Evolutionary conservation across 2,797 vertebrate species (phyloP), one percentile per base, ranked within the genome.

Genomic region (Diplodus puntazzo): DNA sequence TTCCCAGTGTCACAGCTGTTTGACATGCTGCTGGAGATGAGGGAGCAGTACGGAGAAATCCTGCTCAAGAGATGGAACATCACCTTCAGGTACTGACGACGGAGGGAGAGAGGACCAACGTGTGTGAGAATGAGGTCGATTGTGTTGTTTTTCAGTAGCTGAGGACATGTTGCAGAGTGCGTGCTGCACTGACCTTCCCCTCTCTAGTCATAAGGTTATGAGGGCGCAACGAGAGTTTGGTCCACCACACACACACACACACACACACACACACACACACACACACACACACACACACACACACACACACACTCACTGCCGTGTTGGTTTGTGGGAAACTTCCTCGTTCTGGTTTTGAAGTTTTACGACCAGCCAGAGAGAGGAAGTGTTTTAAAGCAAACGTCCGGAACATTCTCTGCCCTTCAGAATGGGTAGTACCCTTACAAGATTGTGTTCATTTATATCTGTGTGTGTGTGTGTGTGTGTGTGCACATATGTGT

Each of bases 1-100:
- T 99, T 99, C 93, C 97, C 96, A 0, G 97, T 99, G 78, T 97
- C 97, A 43, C 98, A 99, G 83, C 94, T 99, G 78, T 99, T 99
- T n/a, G 98, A 99, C 89, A 96, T 99, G 97, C 93, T 99, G 55
- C 89, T 99, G 91, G 98, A 99, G 93, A 97, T 99, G 91, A 95
- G 97, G 83, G 98, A 99, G 62, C 98, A 99, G 79, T 99, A 99
- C 20, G 96, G 97, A 17, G 98, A 99, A 88, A 97, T 97, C 79
- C 92, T 99, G 76, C 95, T 99, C 39, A 99, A 99, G 94, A 98
- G 95, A 16, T 99, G 98, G 98, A 95, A 97, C 9, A 71, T 96
- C 49, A 96, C 97, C 68, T 99, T 99, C 95, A 97, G 98, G 98
- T 99, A 94, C 84, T 17, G 13, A 43, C 25, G 11, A 11, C 30